A percentile compares a stretch with the other conserved stretches of the same genome.
These are phyloP conservation scores for Trichogramma pretiosum DNA, from an alignment of 1,140 invertebrate genomes.

Conservation along the genomic window DNA sequence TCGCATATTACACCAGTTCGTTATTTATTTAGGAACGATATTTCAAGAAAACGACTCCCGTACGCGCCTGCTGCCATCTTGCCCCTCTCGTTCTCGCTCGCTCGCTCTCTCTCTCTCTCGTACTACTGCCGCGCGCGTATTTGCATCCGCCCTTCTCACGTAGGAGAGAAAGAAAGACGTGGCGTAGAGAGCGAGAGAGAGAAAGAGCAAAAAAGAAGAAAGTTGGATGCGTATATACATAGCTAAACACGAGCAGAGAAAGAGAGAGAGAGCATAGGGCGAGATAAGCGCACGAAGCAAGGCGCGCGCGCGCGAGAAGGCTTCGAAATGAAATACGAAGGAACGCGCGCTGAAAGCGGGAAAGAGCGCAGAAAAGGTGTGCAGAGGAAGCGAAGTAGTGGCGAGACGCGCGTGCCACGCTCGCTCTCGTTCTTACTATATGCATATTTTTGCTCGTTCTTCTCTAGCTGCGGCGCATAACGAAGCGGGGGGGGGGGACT, in stretches of 20 bases:
- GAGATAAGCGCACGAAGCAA: background rate
- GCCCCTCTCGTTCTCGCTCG: no score
- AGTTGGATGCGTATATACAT: no score
- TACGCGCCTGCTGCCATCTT: no score
- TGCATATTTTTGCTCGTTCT: no score
- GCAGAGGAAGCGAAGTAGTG: slow-evolving; percentile 22
- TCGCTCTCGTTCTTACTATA: no score
- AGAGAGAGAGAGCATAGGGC: slow-evolving; percentile 3
- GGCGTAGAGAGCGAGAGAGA: slow-evolving; percentile 15
- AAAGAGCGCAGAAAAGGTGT: background rate
- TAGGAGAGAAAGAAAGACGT: no score
- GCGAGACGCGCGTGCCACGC: no score
- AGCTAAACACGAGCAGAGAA: slow-evolving; percentile 1
- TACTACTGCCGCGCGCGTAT: no score
- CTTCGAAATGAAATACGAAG: slow-evolving; percentile 20
- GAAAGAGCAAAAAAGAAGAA: background rate
- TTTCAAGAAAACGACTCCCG: slow-evolving; percentile 33
- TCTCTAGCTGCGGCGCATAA: no score
- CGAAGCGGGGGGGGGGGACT: no score
- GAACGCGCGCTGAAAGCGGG: slow-evolving; percentile 5
- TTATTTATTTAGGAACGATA: slow-evolving; percentile 41
- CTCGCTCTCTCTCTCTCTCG: no score
- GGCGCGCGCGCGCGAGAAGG: slow-evolving; percentile 11
- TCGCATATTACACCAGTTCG: slow-evolving; percentile 37
- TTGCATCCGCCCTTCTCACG: slow-evolving; percentile 34